Evolutionary conservation across 1,140 invertebrate species (phyloP).

Genomic region (Aphelenchoides avenae): DNA sequence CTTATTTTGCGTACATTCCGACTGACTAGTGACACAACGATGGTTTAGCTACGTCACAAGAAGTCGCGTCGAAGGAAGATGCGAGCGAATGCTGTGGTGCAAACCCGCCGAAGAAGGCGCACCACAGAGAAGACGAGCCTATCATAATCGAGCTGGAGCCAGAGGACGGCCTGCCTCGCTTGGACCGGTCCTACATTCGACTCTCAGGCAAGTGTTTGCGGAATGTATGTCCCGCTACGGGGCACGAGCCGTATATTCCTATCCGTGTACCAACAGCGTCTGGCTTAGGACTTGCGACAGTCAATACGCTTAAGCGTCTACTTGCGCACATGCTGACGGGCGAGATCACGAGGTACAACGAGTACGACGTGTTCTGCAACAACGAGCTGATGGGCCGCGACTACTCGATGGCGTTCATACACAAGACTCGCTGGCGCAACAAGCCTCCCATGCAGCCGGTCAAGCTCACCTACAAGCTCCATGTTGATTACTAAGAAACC

Average conservation of each 20-base stretch:
- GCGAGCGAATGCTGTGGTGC: background rate
- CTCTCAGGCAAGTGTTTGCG: conserved; percentile 32
- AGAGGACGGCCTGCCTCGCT: conserved; percentile 3
- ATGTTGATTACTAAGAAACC: no score
- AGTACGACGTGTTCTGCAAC: conserved; percentile 98
- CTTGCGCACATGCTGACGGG: conserved; percentile 85
- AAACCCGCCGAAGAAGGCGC: conserved; percentile 1
- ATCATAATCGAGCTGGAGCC: conserved; percentile 30
- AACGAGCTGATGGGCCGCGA: conserved; percentile 95
- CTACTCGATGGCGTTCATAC: conserved; percentile 96
- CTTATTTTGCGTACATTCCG: no score
- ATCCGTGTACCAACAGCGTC: background rate
- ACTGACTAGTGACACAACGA: no score
- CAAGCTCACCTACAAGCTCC: conserved; percentile 30
- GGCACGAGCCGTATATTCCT: background rate
- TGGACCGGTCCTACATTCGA: conserved; percentile 28
- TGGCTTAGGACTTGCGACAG: conserved; percentile 38
- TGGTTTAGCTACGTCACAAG: no score
- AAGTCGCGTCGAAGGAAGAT: no score
- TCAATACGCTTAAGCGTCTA: conserved; percentile 67
- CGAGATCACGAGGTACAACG: conserved; percentile 78
- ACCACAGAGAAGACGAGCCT: conserved; percentile 15
- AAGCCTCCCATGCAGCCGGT: conserved; percentile 64
- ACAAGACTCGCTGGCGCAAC: conserved; percentile 92
- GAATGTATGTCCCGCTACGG: background rate